Evolutionary conservation across 2,888 invertebrate species (phyloP), one percentile per base, ranked within the genome.

Genomic region (Ophioninae sp.): DNA sequence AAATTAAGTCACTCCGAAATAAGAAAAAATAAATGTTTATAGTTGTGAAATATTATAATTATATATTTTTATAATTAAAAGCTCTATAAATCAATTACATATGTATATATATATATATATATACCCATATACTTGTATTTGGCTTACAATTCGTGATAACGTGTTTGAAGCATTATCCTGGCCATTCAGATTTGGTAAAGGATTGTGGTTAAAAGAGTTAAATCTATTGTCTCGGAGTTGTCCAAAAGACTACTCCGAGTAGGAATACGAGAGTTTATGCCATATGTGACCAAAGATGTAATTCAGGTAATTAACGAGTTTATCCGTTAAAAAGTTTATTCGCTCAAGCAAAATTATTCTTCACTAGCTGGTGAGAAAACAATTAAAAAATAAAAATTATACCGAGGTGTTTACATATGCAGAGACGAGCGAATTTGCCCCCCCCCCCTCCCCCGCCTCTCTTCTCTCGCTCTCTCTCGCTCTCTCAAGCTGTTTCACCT

Each of bases 171-270:
- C 62, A n/a, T 21, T 68, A 37, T 23, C 79, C 65, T 30, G 57
- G 57, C 64, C 73, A 77, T 85, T 73, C 76, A 64, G 74, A 78
- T 85, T 84, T 72, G 73, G 41, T 69, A 61, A 83, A 57, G 68
- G 62, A 21, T 62, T 81, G 72, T 62, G 30, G 64, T 59, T 21
- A 21, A 30, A 81, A 50, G 37, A 76, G n/a, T 41, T 50, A 68
- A 61, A 76, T 67, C 41, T 20, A 72, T 39, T 21, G 37, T 73
- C 37, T 50, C 30, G 30, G 10, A 30, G 17, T n/a, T 75, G 37
- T 41, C 30, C 30, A 30, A 30, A 30, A 17, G 39, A 20, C n/a
- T n/a, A 50, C 59, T 37, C 2, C 2, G 20, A 6, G 56, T 65
- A 39, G 21, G 65, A 13, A 21, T 67, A 7, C 62, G 41, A 44